Base-by-base conservation (phyloP, 1,140 invertebrate species). In the Halictus rubicundus region DNA sequence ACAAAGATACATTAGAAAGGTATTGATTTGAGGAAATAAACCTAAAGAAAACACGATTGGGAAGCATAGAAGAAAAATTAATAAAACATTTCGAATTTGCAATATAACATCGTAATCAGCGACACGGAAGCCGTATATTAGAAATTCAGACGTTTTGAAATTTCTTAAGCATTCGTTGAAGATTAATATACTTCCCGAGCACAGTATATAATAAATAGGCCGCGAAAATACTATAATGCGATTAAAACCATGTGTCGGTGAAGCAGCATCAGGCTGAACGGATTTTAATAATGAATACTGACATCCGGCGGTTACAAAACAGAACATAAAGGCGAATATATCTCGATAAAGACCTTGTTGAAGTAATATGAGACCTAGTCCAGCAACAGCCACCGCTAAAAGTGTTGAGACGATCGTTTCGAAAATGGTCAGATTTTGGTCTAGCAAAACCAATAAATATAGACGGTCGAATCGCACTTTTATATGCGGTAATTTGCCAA, bases 281-380 rank as follows among this genome's bases (percentile, higher is more conserved):
- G 98, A 99, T 93, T 99, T 99, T 21, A 99, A 93, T 65, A 99
- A 93, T 1, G 98, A 99, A 92, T 99, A 99, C 91, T 99, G 98
- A 91, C 98, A 99, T 14, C 98, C 96, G 16, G 98, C 98, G 63
- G 99, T 98, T 32, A 99, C 97, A 86, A 99, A 98, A 93, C 98
- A 99, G 91, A 99, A 98, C 80, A 99, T 94, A 92, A 99, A 98
- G 8, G 98, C 96, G 85, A 96, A 97, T 54, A 99, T 95, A 91
- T 99, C 99, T 85, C 96, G 95, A 92, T 98, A 99, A 89, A 99
- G 97, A 42, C 96, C 95, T 52, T 96, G 94, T 86, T 97, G 96
- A 2, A 99, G 94, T 21, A 99, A 94, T 59, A 96, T 91, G 0
- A 97, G 95, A 0, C 98, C 98, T 59, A 99, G 92, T 61, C 97